Conservation (phyloP, 2,888 invertebrate species). For the Melipona beecheii region DNA sequence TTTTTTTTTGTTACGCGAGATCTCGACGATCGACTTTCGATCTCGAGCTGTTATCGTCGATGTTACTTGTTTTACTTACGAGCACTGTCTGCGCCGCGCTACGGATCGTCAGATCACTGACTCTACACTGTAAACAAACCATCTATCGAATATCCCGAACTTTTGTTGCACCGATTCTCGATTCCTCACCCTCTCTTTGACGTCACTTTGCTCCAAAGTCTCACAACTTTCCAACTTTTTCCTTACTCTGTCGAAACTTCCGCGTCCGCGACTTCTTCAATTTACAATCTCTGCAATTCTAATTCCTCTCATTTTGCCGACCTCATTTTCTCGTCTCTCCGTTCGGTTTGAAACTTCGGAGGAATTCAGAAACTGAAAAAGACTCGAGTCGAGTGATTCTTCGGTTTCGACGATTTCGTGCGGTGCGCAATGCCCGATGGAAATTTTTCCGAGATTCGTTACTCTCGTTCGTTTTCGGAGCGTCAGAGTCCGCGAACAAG, state of each 20-base stretch:
- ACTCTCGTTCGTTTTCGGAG: too few species aligned
- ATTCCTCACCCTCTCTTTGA: not conserved
- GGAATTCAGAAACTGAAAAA: not conserved
- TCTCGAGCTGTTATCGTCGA: not conserved
- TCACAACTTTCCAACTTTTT: slow-evolving; percentile 20
- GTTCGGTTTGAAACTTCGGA: not conserved
- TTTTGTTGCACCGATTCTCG: not conserved
- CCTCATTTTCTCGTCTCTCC: not conserved
- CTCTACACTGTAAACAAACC: slow-evolving; percentile 32
- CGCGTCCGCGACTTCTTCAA: too few species aligned
- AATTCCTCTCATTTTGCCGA: not conserved
- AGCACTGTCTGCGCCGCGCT: not conserved
- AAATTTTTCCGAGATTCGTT: not conserved
- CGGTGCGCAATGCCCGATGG: not conserved
- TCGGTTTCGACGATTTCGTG: not conserved
- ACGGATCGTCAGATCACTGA: slow-evolving; percentile 19
- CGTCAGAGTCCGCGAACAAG: slow-evolving; percentile 48
- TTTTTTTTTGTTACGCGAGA: not conserved
- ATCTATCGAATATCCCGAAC: not conserved
- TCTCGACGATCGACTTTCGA: not conserved
- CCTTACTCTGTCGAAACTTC: not conserved
- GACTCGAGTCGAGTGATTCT: not conserved
- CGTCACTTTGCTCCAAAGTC: not conserved
- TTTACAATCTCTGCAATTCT: too few species aligned
- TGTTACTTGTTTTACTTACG: slow-evolving; percentile 39